phyloP scores from a whole-genome alignment of 1,140 invertebrate species.

The Matsumurasca onukii region DNA sequence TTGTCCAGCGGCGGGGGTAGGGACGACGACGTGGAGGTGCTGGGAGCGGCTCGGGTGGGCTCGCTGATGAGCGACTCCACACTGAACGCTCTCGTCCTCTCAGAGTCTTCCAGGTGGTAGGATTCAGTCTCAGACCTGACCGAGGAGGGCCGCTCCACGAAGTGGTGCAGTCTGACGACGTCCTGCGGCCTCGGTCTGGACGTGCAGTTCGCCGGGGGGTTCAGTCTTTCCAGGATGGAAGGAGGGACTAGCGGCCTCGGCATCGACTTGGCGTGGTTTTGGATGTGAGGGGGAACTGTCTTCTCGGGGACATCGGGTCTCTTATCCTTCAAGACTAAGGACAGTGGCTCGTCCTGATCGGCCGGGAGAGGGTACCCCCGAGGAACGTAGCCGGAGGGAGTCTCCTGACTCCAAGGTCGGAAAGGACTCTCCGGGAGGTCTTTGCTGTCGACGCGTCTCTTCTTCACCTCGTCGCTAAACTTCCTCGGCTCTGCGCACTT shows the following conservation, averaged over 20 bases:
- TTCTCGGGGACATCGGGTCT: too few species aligned
- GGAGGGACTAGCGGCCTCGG: too few species aligned
- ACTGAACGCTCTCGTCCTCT: constrained; percentile 44
- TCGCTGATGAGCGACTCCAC: constrained; percentile 46
- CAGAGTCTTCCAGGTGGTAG: constrained; percentile 39
- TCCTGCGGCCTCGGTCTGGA: constrained; percentile 45
- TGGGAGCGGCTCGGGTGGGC: constrained; percentile 43
- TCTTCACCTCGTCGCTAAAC: constrained; percentile 41
- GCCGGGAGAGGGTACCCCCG: constrained; percentile 41
- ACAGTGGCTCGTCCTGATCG: constrained; percentile 50
- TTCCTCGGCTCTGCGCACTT: constrained; percentile 71
- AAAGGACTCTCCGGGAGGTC: constrained; percentile 51
- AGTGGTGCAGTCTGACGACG: constrained; percentile 26
- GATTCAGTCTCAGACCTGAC: background rate
- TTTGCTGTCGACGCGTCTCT: constrained; percentile 37
- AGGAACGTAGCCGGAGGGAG: constrained; percentile 30
- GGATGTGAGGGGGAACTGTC: too few species aligned
- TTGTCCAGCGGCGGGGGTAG: constrained; percentile 22
- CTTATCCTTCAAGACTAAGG: constrained; percentile 47
- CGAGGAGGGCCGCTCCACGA: background rate
- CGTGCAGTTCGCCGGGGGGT: constrained; percentile 42
- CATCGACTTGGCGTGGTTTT: too few species aligned
- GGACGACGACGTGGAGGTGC: constrained; percentile 41
- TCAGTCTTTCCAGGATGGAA: too few species aligned
- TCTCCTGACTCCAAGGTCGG: constrained; percentile 54